These are phyloP conservation scores for Itoplectis maculator DNA, from an alignment of 2,888 invertebrate species.

Conservation along the genomic window DNA sequence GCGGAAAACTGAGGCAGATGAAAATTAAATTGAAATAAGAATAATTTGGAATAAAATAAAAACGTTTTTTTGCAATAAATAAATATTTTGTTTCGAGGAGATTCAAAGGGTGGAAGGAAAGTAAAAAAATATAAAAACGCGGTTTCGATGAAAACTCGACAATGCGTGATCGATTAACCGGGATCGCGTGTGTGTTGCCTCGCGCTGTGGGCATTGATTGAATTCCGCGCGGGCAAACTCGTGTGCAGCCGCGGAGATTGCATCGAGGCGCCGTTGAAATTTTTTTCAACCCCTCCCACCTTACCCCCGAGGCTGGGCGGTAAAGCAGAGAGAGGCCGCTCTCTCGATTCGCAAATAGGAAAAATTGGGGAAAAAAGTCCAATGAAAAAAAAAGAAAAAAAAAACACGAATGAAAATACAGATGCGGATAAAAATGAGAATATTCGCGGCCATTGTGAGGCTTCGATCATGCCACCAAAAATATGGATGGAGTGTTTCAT, in stretches of 20 bases:
- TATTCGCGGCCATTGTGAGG: too few species aligned
- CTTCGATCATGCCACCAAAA: too few species aligned
- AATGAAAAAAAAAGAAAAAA: too few species aligned
- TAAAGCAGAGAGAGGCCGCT: too few species aligned
- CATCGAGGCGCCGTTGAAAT: constrained; percentile 55
- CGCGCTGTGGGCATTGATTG: constrained; percentile 66
- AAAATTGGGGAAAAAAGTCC: constrained; percentile 8
- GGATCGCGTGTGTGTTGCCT: constrained; percentile 42
- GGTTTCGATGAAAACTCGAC: constrained; percentile 41
- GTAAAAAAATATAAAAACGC: constrained; percentile 31
- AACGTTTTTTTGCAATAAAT: too few species aligned
- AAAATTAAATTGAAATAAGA: background rate
- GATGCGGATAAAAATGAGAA: constrained; percentile 13
- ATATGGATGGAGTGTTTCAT: too few species aligned
- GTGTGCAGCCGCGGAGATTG: constrained; percentile 57
- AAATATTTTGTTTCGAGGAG: too few species aligned
- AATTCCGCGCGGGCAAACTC: constrained; percentile 61
- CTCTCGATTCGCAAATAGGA: constrained; percentile 43
- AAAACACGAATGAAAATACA: background rate
- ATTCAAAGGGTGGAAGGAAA: too few species aligned
- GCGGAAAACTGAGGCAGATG: background rate
- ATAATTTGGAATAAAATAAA: too few species aligned
- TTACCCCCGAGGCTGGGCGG: too few species aligned
- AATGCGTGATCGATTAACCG: constrained; percentile 53
- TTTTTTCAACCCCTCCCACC: constrained; percentile 47